phyloP scores from a whole-genome alignment of 35 echinoderm and acorn worm genomes.

The Ophioderma brevispina region DNA sequence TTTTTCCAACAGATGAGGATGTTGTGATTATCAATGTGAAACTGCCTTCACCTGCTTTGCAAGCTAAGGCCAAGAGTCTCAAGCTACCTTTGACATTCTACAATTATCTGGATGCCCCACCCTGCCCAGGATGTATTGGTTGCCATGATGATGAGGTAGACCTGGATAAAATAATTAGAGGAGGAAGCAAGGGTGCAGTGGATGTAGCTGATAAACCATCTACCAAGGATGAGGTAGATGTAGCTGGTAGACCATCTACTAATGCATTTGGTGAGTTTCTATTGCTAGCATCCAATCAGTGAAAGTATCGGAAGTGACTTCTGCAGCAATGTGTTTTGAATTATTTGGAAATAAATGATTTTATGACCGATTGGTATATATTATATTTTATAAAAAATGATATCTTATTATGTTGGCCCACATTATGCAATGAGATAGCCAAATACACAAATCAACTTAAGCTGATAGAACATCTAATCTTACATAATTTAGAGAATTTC shows the following conservation, averaged over 20 bases:
- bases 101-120: constrained; percentile 73
- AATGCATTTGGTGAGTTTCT: neutral
- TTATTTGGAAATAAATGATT: no score
- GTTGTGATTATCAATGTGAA: constrained; percentile 65
- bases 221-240: no score
- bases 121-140: constrained; percentile 83
- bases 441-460: no score
- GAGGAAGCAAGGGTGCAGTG: neutral
- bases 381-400: no score
- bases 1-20: constrained; percentile 54
- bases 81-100: constrained; percentile 71
- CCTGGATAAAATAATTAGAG: neutral
- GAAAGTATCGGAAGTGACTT: no score
- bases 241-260: neutral
- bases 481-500: no score
- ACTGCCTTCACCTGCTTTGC: constrained; percentile 59
- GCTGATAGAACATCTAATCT: no score
- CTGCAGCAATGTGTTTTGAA: no score
- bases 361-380: no score
- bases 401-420: no score
- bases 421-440: no score
- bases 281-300: no score
- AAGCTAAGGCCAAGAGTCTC: constrained; percentile 67
- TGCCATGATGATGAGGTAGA: constrained; percentile 62
- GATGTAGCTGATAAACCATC: neutral